Evolutionary conservation across 2,113 vertebrate species (phyloP).

Genomic region (Zapornia atra): DNA sequence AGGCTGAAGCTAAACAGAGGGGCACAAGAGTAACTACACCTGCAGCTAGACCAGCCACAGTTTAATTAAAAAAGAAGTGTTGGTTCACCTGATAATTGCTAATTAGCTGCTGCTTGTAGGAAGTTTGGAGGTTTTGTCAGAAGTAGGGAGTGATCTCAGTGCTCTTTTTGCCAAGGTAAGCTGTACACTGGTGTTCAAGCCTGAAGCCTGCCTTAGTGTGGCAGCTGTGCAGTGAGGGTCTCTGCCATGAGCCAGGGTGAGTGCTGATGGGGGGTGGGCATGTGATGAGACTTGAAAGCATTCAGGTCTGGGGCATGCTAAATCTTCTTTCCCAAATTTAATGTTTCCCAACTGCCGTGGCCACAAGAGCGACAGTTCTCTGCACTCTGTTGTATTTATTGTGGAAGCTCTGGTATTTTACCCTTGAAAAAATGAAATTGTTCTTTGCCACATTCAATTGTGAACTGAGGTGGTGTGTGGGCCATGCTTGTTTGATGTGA

Average conservation of each 20-base stretch:
- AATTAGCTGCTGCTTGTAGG: neutral
- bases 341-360: too few species aligned
- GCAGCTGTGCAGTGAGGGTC: rapidly evolving
- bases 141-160: neutral
- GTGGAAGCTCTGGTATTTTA: neutral
- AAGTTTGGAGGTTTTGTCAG: rapidly evolving
- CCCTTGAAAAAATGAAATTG: neutral
- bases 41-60: too few species aligned
- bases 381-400: neutral
- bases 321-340: neutral
- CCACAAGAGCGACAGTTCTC: neutral
- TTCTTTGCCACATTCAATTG: neutral
- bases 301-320: too few species aligned
- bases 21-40: neutral
- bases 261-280: rapidly evolving
- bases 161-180: neutral
- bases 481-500: rapidly evolving
- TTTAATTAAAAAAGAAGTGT: too few species aligned
- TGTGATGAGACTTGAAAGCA: neutral
- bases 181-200: rapidly evolving
- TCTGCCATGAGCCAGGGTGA: neutral
- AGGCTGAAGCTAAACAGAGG: neutral
- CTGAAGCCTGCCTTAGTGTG: rapidly evolving
- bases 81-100: neutral
- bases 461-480: neutral